Evolutionary conservation across 2,113 vertebrate genomes (phyloP).

Genomic region (Oryzias woworae): DNA sequence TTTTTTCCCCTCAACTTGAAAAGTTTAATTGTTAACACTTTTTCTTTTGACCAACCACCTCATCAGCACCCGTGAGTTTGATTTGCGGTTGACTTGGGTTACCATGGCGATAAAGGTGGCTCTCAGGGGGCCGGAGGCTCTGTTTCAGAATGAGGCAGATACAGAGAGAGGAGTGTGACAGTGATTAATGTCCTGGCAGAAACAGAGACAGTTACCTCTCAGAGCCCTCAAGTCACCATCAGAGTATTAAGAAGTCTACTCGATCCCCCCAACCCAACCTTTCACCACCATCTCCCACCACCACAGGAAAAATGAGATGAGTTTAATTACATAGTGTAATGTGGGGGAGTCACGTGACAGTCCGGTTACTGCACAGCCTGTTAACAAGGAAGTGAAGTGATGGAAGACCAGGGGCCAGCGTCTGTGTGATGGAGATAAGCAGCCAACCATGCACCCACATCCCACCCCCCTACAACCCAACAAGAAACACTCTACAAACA

Average conservation of each 20-base stretch:
- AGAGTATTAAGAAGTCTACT: conserved; percentile 10
- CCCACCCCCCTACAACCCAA: not conserved
- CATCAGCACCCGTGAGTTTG: conserved; percentile 36
- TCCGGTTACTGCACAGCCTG: conserved; percentile 24
- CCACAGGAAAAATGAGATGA: not conserved
- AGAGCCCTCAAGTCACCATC: conserved; percentile 10
- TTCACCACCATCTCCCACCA: too few species aligned
- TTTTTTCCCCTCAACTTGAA: conserved; percentile 4
- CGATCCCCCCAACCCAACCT: not conserved
- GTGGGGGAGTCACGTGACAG: conserved; percentile 16
- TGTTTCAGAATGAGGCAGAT: conserved; percentile 49
- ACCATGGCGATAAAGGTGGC: conserved; percentile 68
- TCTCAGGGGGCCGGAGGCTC: conserved; percentile 55
- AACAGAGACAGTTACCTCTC: conserved; percentile 54
- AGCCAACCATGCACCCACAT: conserved; percentile 11
- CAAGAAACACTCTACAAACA: conserved; percentile 20
- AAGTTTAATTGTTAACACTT: conserved; percentile 26
- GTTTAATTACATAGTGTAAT: conserved; percentile 47
- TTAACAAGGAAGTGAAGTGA: conserved; percentile 57
- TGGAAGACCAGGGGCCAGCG: conserved; percentile 45
- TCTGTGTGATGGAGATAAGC: conserved; percentile 66
- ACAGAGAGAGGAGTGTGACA: conserved; percentile 66
- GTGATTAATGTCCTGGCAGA: conserved; percentile 78
- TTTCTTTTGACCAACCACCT: conserved; percentile 19
- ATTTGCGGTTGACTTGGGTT: conserved; percentile 56